Base-by-base conservation (phyloP, 2,888 invertebrate species). In the Cylindroiulus punctatus region DNA sequence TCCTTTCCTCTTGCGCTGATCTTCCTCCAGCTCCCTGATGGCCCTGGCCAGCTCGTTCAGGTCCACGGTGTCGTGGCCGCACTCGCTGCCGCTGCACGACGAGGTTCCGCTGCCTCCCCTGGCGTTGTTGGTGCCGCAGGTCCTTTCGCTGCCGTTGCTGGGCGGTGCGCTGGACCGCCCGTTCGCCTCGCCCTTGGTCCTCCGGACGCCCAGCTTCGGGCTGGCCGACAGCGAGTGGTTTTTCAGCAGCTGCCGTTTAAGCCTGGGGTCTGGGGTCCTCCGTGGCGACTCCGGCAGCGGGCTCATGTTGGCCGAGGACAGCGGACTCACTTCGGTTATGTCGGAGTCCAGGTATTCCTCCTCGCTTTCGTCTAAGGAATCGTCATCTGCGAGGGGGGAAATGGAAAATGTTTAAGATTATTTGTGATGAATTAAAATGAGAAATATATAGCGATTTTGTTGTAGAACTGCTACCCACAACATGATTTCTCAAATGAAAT, bases 221-320 rank as follows among this genome's bases (percentile, higher is more conserved):
- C 84, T 84, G 30, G 47, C 14, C 44, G 30, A 40, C 42, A 44
- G 17, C 19, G 36, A 40, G 30, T 82, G 36, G 22, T 84, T 84
- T 42, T 44, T 84, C 81, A 81, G 40, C 0, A 57, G 57, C 57
- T 57, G 57, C 40, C 81, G 14, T n/a, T 81, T 81, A 1, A 40
- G 36, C 19, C 40, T 26, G 14, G 65, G 85, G 17, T 85, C 85
- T 1, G 65, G 85, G 40, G 76, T 85, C 65, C 65, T 36, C 52
- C 52, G 85, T 14, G 87, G 87, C 57, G 87, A 87, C 22, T 87
- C 85, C 10, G 87, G 87, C 32, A 88, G 47, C 14, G 88, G 88
- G 44, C 88, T 88, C 42, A 82, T 84, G 81, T 87, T 88, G 26
- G 87, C 81, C 19, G 88, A 88, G n/a, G 88, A 88, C 82, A 88